Evolutionary conservation across 2,888 invertebrate genomes (phyloP), one percentile per base, ranked within the genome.

Genomic region (Augochlorella aurata): DNA sequence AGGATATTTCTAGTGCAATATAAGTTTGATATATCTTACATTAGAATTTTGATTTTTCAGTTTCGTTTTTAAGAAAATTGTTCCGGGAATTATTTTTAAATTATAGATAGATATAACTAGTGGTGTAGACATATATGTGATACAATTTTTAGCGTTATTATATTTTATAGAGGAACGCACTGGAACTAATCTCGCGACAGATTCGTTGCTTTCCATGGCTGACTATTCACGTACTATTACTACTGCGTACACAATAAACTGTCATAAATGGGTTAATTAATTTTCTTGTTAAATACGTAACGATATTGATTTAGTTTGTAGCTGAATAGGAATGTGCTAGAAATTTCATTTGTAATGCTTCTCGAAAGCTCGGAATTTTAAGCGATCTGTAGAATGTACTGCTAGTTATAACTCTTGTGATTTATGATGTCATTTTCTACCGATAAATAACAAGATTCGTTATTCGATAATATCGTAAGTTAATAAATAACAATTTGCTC

Each of bases 211-310:
- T n/a, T 66, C 18, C 68, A 44, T 29, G 81, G 68, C 83, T 81
- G 83, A 72, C 77, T 68, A 81, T 65, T 49, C 50, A 16, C 49
- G 52, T 24, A 47, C 72, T 65, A 47, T 54, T 12, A 83, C 83
- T 81, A 83, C 83, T 83, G 71, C 52, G 61, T 45, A 24, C 14
- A 66, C 66, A 66, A 63, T 29, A 63, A 63, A 18, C 63, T 63
- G 63, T 63, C 38, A 63, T 63, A 18, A 16, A 45, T 8, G 47
- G 21, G 66, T 14, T 7, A 66, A 21, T 45, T 47, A 47, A 14
- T 8, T 45, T 66, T 47, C 45, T 45, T 8, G 66, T 21, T 12
- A 0, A 21, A 21, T 7, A 8, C 2, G 0, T 5, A 14, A 12
- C 2, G 21, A 45, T 38, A 66, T 47, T 47, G 7, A 66, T 45